Conservation (phyloP, 2,888 invertebrate genomes). For the Furcula furcula region DNA sequence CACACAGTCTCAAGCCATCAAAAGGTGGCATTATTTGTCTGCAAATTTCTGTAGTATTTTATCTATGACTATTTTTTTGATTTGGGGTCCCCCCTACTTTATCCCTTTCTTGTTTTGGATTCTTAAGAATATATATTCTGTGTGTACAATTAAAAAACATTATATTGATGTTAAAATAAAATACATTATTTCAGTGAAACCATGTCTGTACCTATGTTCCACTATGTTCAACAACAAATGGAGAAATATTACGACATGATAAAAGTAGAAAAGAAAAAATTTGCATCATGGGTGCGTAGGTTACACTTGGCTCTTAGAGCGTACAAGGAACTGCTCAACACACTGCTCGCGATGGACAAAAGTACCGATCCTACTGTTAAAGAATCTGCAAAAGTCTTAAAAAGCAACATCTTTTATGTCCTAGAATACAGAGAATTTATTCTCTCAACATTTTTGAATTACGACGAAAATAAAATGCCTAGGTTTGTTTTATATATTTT, state of each 20-base stretch:
- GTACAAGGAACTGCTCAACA: constrained; percentile 91
- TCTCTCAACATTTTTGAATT: constrained; percentile 89
- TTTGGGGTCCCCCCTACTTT: no score
- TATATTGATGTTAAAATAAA: no score
- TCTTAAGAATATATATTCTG: no score
- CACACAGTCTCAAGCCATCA: no score
- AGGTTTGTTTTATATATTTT: constrained; percentile 77
- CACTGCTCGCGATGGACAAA: constrained; percentile 91
- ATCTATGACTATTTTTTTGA: no score
- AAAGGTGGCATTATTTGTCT: no score
- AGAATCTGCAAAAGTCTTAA: constrained; percentile 92
- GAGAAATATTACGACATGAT: constrained; percentile 93
- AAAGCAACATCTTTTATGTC: constrained; percentile 96
- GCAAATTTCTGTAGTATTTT: no score
- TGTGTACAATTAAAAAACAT: no score
- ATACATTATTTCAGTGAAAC: constrained; percentile 92
- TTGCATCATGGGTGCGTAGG: constrained; percentile 90
- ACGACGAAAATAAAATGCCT: constrained; percentile 93
- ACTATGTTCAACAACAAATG: constrained; percentile 96
- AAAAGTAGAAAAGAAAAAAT: constrained; percentile 91
- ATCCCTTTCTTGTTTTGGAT: no score
- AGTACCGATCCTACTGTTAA: constrained; percentile 85
- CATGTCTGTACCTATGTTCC: constrained; percentile 94
- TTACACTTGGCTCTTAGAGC: constrained; percentile 92
- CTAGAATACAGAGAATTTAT: constrained; percentile 96